phyloP scores from a whole-genome alignment of 2,888 invertebrate species.

The Electrophaes corylata region DNA sequence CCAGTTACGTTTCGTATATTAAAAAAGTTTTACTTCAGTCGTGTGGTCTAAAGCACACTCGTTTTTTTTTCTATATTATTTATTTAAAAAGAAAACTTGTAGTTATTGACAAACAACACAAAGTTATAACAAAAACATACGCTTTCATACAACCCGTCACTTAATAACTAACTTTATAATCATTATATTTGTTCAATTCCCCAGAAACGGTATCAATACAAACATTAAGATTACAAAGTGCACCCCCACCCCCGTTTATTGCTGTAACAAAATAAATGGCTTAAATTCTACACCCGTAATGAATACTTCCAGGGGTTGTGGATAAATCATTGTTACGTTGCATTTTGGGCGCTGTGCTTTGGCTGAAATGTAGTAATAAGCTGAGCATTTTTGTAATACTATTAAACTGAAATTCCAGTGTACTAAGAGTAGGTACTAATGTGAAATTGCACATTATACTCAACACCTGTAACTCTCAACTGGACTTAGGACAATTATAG shows the following conservation, averaged over 20 bases:
- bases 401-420: too few relatives aligned
- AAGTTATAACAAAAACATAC: not conserved
- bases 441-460: too few relatives aligned
- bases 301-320: constrained; percentile 79
- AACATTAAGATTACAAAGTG: constrained; percentile 69
- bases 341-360: constrained; percentile 65
- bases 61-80: too few relatives aligned
- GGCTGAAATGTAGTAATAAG: constrained; percentile 24
- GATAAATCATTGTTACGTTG: constrained; percentile 82
- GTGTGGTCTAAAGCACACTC: too few relatives aligned
- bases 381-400: constrained; percentile 19
- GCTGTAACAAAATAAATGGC: constrained; percentile 84
- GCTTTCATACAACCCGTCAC: not conserved
- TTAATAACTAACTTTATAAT: constrained; percentile 16
- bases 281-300: constrained; percentile 84
- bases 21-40: too few relatives aligned
- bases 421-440: too few relatives aligned
- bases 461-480: too few relatives aligned
- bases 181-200: constrained; percentile 39
- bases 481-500: too few relatives aligned
- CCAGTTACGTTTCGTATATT: too few relatives aligned
- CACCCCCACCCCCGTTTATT: constrained; percentile 68
- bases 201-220: constrained; percentile 51
- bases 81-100: too few relatives aligned
- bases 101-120: too few relatives aligned